These are phyloP conservation scores for Cyclina sinensis DNA, from an alignment of 1,140 invertebrate species.

Conservation along the genomic window DNA sequence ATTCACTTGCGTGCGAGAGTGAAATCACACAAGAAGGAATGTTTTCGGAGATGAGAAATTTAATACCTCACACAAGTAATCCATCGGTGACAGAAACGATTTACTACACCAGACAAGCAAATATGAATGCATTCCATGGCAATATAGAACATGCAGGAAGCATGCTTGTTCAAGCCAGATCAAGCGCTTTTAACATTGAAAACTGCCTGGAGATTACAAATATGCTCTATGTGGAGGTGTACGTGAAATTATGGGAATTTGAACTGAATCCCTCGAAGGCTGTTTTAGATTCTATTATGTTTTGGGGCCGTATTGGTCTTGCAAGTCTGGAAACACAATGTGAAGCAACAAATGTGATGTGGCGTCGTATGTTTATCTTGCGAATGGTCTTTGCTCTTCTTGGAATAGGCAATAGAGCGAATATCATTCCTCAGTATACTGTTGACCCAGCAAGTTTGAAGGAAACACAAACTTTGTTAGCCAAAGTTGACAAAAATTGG, in stretches of 20 bases:
- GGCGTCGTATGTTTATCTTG: conserved; percentile 72
- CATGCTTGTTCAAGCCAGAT: conserved; percentile 63
- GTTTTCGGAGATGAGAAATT: conserved; percentile 60
- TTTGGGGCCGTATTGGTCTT: conserved; percentile 63
- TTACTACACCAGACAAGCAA: conserved; percentile 64
- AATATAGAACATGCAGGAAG: conserved; percentile 44
- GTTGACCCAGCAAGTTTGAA: conserved; percentile 18
- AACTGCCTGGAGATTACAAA: conserved; percentile 70
- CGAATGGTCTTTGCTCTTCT: conserved; percentile 72
- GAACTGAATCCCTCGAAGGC: conserved; percentile 52
- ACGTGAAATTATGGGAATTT: conserved; percentile 68
- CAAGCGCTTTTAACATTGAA: conserved; percentile 40
- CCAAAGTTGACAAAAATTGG: conserved; percentile 42
- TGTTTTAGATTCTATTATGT: conserved; percentile 48
- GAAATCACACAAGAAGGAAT: conserved; percentile 60
- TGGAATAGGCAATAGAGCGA: conserved; percentile 71
- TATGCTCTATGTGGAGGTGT: conserved; percentile 72
- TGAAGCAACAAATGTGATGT: conserved; percentile 49
- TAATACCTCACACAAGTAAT: conserved; percentile 48
- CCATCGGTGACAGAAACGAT: conserved; percentile 61
- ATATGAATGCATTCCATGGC: conserved; percentile 54
- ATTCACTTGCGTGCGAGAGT: conserved; percentile 66
- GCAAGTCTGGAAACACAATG: conserved; percentile 40
- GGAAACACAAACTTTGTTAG: conserved; percentile 54
- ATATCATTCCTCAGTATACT: conserved; percentile 50